Conservation (phyloP, 2,888 invertebrate species). For the Leptopilina drosophilae region DNA sequence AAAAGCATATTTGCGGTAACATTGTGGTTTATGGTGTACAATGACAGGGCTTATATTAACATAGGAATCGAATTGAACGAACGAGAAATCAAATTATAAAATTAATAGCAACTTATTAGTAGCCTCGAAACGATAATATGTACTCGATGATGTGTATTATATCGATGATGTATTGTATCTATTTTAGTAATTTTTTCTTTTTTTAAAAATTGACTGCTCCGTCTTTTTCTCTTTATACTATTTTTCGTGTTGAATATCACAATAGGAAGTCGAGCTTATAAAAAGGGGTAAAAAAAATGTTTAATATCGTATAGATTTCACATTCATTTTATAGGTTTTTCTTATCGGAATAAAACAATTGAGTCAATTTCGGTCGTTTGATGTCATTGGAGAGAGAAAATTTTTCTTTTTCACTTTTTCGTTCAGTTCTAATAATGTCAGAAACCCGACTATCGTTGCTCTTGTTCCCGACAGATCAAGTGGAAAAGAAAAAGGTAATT, state of each 20-base stretch:
- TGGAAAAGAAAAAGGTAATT: constrained; percentile 38
- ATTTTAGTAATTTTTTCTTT: background rate
- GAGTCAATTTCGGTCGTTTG: background rate
- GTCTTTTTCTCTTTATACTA: background rate
- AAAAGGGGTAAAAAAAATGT: background rate
- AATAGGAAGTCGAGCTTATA: too few species aligned
- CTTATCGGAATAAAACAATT: background rate
- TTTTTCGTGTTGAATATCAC: too few species aligned
- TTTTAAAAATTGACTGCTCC: background rate
- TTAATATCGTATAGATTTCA: background rate
- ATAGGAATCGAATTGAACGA: background rate
- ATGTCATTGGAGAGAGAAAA: background rate
- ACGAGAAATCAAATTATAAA: constrained; percentile 34
- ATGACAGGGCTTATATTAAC: background rate
- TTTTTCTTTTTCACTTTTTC: background rate
- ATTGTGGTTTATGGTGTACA: background rate
- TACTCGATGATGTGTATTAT: constrained; percentile 32
- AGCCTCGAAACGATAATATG: constrained; percentile 5
- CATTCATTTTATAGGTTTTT: constrained; percentile 9
- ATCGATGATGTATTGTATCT: too few species aligned
- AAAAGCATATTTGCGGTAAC: background rate
- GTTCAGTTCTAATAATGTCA: constrained; percentile 36
- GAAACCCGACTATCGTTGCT: constrained; percentile 35
- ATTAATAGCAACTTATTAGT: constrained; percentile 27
- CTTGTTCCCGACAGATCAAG: constrained; percentile 36